Evolutionary conservation across 2,888 invertebrate genomes (phyloP), one percentile per base, ranked within the genome.

Genomic region (Sphaerophoria taeniata): DNA sequence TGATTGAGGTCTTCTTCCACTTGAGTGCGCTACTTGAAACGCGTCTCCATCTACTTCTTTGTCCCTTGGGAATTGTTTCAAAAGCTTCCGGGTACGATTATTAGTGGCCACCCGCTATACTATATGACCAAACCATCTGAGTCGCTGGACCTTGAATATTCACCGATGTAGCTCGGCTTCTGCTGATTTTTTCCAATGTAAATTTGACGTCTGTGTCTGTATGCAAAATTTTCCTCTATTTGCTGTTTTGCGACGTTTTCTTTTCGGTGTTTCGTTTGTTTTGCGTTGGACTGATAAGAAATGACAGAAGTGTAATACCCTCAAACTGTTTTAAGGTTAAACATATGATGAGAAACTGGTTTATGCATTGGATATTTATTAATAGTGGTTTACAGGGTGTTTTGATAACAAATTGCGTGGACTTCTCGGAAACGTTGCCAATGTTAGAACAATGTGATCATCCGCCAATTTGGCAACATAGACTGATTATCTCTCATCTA

Each of bases 251-350:
- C 51, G 4, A 3, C 11, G 6, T 12, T 12, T 43, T 11, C 36
- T 43, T 33, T 55, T 11, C 33, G 9, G 11, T 16, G 33, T 51
- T 61, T 31, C 3, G 5, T 4, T 6, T 39, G 39, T 11, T 9
- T 11, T 3, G 12, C 9, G 43, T 31, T 43, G 53, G 63, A 63
- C 61, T 45, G 51, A 33, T 49, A 24, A 47, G 16, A 24, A 24
- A 5, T 75, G 74, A 58, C 75, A 80, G 80, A 45, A 70, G 69
- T 31, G 0, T 39, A 70, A 53, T 34, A 31, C 36, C 36, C 31
- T 49, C 53, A 76, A 81, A 77, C 60, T 72, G 45, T 31, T 2
- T 0, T 6, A 6, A 36, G 55, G 61, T 53, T 76, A n/a, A 33
- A 7, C 14, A 14, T 45, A 9, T 3, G 24, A 33, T 24, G 16